Base-by-base conservation (phyloP, 2,888 invertebrate species). In the Dermolepida albohirtum region DNA sequence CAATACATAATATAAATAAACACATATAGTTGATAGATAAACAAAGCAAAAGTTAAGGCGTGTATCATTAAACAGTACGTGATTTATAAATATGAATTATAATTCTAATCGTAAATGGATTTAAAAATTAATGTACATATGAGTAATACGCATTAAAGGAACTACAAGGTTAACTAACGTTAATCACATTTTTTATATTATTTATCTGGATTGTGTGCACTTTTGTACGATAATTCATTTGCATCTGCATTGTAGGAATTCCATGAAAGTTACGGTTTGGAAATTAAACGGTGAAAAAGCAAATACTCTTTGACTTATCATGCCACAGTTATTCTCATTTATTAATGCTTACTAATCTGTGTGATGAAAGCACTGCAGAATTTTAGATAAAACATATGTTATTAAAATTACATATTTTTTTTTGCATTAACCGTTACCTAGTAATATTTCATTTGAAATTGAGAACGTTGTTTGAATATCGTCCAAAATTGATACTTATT, bases 301-400 rank as follows among this genome's bases (percentile, higher is more conserved):
- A 16, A 43, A 7, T 57, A 11, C 12, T 40, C 17, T 62, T 12
- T 34, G 10, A 8, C 10, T 34, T 34, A 34, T 62, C 59, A 62
- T n/a, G 14, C 34, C 34, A 12, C 34, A 34, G 5, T 47, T 7
- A 34, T 49, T 43, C 14, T 29, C 59, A 62, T 62, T 62, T 43
- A 43, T 43, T 12, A 47, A 39, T 16, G 29, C 5, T 47, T 62
- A 62, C 14, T 62, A 62, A 62, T 14, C 17, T n/a, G 12, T 14
- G n/a, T 62, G 59, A 34, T 29, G 59, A 47, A 62, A 62, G 29
- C 2, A 16, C 12, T 47, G 44, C 16, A 16, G 16, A 62, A 62
- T 62, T 16, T 14, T 27, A 47, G 59, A 62, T 47, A 62, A 49
- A 22, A 11, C 7, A n/a, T n/a, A n/a, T n/a, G n/a, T 49, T 49